Percentiles rank a stretch among this genome's conserved stretches.
These are phyloP conservation scores for Acheta domesticus DNA, from an alignment of 2,888 invertebrate species.

Conservation along the genomic window DNA sequence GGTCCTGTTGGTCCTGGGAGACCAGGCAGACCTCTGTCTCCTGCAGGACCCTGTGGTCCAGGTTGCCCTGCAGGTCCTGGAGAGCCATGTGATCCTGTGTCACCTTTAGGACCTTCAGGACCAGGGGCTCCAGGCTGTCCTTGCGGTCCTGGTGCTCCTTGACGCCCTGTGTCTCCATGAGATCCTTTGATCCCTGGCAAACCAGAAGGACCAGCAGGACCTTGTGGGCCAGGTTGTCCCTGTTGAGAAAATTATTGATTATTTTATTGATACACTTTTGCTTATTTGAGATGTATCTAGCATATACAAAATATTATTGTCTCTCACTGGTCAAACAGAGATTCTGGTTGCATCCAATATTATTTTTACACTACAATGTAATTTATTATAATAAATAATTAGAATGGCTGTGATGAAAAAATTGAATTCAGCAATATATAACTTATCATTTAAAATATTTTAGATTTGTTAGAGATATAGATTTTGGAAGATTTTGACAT, in stretches of 20 bases:
- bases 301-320: no score
- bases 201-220: conserved; percentile 67
- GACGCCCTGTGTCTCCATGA: conserved; percentile 65
- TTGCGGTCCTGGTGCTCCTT: conserved; percentile 61
- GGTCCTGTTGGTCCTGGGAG: conserved; percentile 61
- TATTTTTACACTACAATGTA: no score
- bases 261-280: background rate
- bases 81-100: conserved; percentile 65
- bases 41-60: conserved; percentile 66
- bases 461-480: no score
- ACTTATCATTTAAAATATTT: no score
- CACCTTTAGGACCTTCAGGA: conserved; percentile 70
- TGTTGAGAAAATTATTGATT: conserved; percentile 42
- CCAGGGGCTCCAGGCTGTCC: conserved; percentile 72
- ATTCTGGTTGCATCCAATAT: no score
- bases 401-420: no score
- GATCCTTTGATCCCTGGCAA: conserved; percentile 66
- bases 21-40: conserved; percentile 63
- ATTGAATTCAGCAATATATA: no score
- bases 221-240: conserved; percentile 69
- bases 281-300: no score
- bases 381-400: no score
- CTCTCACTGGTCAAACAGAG: no score
- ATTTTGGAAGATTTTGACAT: no score
- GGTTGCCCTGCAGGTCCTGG: conserved; percentile 66